phyloP scores from a whole-genome alignment of 2,888 invertebrate genomes.

The Argyresthia goedartella region DNA sequence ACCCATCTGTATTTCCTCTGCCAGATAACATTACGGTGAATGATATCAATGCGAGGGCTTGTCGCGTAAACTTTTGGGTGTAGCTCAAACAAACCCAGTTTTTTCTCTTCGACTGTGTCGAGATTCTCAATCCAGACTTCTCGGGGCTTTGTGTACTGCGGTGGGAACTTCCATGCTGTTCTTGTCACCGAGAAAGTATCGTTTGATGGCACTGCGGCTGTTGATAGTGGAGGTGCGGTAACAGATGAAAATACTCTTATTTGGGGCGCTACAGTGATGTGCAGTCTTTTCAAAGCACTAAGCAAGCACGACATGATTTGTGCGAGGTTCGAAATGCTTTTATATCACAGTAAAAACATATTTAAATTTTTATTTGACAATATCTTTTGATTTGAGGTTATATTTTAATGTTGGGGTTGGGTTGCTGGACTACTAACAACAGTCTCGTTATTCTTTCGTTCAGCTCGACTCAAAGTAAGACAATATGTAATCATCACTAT shows the following conservation, averaged over 20 bases:
- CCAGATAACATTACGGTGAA: constrained; percentile 90
- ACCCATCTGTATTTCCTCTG: constrained; percentile 86
- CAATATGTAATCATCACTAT: too few species aligned
- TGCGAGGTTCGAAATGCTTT: too few species aligned
- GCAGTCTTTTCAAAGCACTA: constrained; percentile 45
- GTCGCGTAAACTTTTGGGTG: constrained; percentile 91
- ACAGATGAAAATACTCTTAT: constrained; percentile 33
- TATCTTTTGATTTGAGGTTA: too few species aligned
- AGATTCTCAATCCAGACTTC: constrained; percentile 92
- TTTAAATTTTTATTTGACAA: too few species aligned
- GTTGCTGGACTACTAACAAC: too few species aligned
- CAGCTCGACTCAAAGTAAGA: too few species aligned
- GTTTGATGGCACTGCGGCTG: constrained; percentile 15
- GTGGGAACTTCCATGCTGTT: constrained; percentile 61
- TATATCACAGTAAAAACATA: too few species aligned
- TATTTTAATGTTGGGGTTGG: too few species aligned
- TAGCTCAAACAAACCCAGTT: constrained; percentile 87
- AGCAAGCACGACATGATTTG: constrained; percentile 10
- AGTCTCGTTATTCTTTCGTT: too few species aligned
- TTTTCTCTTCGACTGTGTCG: constrained; percentile 80
- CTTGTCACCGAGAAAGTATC: constrained; percentile 32
- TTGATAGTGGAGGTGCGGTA: constrained; percentile 16
- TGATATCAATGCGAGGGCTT: constrained; percentile 87
- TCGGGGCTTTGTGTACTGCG: constrained; percentile 72
- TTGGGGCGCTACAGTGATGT: constrained; percentile 34